phyloP scores from a whole-genome alignment of 2,888 invertebrate genomes.

The Bombyx huttoni region DNA sequence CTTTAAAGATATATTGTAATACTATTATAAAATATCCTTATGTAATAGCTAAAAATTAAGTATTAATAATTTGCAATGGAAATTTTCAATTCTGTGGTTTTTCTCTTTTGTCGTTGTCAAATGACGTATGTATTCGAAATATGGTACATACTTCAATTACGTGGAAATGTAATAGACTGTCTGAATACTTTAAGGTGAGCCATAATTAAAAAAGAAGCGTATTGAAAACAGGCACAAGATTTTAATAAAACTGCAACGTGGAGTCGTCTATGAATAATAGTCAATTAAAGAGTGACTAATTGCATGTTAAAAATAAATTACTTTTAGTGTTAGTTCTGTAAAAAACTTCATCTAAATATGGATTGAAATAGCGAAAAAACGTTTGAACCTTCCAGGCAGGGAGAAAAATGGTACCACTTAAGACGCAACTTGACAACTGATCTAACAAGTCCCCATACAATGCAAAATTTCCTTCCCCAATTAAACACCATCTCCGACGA shows the following conservation, averaged over 20 bases:
- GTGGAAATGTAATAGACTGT: neutral
- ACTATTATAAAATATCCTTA: too few species aligned
- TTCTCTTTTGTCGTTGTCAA: neutral
- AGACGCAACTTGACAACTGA: slow-evolving; percentile 81
- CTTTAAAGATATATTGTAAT: neutral
- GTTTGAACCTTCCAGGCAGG: slow-evolving; percentile 70
- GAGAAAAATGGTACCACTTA: slow-evolving; percentile 83
- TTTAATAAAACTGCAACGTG: neutral
- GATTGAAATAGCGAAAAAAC: too few species aligned
- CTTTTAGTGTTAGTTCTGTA: too few species aligned
- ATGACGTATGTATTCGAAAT: neutral
- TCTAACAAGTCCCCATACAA: slow-evolving; percentile 82
- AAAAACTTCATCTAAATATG: too few species aligned
- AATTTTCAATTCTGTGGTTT: neutral
- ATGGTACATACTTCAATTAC: neutral
- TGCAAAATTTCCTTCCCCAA: slow-evolving; percentile 81
- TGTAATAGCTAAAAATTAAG: too few species aligned
- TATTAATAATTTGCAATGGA: too few species aligned
- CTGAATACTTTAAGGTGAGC: neutral
- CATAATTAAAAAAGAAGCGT: neutral
- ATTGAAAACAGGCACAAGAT: neutral
- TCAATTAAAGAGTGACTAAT: neutral
- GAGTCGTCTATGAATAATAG: neutral
- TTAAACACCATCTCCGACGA: slow-evolving; percentile 83
- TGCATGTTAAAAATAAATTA: neutral